Percentiles rank a stretch among this genome's conserved stretches.
Evolutionary conservation across 1,140 invertebrate genomes (phyloP).

Genomic region (Lanistes nyassanus): DNA sequence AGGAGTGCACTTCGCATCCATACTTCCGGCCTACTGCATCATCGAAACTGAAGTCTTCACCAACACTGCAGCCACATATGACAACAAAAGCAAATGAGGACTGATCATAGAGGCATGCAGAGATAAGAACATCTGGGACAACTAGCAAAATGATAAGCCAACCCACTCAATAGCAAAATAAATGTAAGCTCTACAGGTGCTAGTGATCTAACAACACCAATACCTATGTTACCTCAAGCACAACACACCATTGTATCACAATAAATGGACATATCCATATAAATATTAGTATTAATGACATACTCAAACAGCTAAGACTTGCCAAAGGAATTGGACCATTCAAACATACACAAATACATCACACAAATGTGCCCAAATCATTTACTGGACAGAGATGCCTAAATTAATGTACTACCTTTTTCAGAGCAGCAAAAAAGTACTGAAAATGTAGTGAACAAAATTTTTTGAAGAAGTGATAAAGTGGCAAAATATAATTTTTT

Average conservation of each 20-base stretch:
- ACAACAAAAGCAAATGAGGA: not conserved
- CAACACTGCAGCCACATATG: slow-evolving; percentile 40
- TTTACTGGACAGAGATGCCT: too few relatives aligned
- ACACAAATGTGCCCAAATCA: too few relatives aligned
- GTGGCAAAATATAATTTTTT: too few relatives aligned
- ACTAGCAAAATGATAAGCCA: not conserved
- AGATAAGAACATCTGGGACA: not conserved
- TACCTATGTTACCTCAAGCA: too few relatives aligned
- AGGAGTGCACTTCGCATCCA: slow-evolving; percentile 47
- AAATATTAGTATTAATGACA: not conserved
- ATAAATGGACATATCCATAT: not conserved
- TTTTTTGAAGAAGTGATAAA: too few relatives aligned
- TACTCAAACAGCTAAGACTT: not conserved
- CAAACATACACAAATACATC: too few relatives aligned
- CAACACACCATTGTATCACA: not conserved
- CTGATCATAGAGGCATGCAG: not conserved
- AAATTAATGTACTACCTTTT: too few relatives aligned
- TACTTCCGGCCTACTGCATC: slow-evolving; percentile 42
- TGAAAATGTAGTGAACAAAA: too few relatives aligned
- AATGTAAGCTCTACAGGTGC: not conserved
- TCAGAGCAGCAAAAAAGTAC: too few relatives aligned
- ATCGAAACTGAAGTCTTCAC: slow-evolving; percentile 54
- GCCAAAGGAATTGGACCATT: too few relatives aligned
- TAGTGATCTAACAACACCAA: too few relatives aligned
- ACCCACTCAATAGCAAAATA: not conserved